phyloP scores from a whole-genome alignment of 2,888 invertebrate species.

The Xylophagus ater region DNA sequence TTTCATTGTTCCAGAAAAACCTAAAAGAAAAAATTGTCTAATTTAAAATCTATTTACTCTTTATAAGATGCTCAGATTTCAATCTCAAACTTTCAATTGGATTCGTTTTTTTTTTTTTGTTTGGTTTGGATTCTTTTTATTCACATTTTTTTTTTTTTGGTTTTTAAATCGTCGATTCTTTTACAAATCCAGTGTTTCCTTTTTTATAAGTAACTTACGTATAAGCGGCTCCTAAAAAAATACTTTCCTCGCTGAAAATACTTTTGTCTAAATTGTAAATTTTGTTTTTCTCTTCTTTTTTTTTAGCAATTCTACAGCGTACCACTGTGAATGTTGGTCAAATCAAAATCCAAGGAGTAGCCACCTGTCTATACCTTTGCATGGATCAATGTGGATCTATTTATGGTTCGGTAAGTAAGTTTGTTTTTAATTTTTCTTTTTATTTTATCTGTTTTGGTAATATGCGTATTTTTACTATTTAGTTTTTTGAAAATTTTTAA shows the following conservation, averaged over 20 bases:
- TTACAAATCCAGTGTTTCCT: not conserved
- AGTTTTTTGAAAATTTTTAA: no score
- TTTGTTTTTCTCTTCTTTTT: slow-evolving; percentile 23
- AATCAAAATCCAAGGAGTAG: slow-evolving; percentile 78
- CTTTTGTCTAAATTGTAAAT: not conserved
- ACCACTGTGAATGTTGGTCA: slow-evolving; percentile 63
- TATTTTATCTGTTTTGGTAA: slow-evolving; percentile 1
- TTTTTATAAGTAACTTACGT: not conserved
- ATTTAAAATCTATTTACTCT: no score
- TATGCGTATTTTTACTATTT: no score
- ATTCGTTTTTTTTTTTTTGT: no score
- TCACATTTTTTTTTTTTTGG: not conserved
- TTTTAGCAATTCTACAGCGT: slow-evolving; percentile 61
- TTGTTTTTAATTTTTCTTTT: slow-evolving; percentile 14
- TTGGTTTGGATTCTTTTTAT: no score
- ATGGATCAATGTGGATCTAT: slow-evolving; percentile 80
- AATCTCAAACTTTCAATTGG: slow-evolving; percentile 8
- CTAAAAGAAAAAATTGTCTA: no score
- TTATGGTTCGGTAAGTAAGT: slow-evolving; percentile 74
- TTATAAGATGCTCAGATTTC: slow-evolving; percentile 10
- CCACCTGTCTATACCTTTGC: slow-evolving; percentile 78
- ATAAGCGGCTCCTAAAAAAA: not conserved
- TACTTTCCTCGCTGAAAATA: not conserved
- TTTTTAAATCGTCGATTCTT: not conserved
- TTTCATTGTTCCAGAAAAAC: no score